Evolutionary conservation across 2,113 vertebrate genomes (phyloP), one percentile per base, ranked within the genome.

Genomic region (Hemichromis elongatus): DNA sequence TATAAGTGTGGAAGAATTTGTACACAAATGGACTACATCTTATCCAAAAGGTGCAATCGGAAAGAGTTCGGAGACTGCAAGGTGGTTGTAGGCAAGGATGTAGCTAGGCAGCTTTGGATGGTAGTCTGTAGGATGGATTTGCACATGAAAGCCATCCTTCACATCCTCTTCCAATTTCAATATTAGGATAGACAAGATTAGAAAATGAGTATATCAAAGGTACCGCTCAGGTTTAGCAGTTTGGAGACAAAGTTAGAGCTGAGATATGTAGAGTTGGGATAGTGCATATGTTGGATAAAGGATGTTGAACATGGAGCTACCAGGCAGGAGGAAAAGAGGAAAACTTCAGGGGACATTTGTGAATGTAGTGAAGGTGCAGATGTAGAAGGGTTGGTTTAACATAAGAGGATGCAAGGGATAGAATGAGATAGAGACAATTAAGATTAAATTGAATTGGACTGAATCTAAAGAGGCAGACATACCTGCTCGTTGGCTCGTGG

Each of bases 401-500:
- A 70, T 42, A 70, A 26, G 21, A 70, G 66, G 13, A 26, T 45
- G 21, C 37, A 45, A 45, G 40, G 40, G 66, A 70, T 70, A 70
- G 40, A 45, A 18, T 45, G 66, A 0, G 2, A 70, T 42, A 26
- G 8, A 5, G 0, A 21, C 33, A 3, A 70, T n/a, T n/a, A n/a
- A n/a, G n/a, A 11, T 45, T 2, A 13, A 45, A 26, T 10, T 70
- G 13, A 70, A 70, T 19, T 40, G 53, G 35, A 42, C 5, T 24
- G 6, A 56, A 56, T 26, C 10, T 26, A 24, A 47, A 50, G 77
- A 57, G 35, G 16, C 5, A 52, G 87, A 88, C 81, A 96, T 45
- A 93, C 98, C 80, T 97, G 96, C 89, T 99, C 99, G 55, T 97
- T 99, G 91, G 97, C 94, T 53, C 98, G 96, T 87, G 95, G 96